Evolutionary conservation across 2,113 vertebrate genomes (phyloP), one percentile per base, ranked within the genome.

Genomic region (Pomatostomus ruficeps): DNA sequence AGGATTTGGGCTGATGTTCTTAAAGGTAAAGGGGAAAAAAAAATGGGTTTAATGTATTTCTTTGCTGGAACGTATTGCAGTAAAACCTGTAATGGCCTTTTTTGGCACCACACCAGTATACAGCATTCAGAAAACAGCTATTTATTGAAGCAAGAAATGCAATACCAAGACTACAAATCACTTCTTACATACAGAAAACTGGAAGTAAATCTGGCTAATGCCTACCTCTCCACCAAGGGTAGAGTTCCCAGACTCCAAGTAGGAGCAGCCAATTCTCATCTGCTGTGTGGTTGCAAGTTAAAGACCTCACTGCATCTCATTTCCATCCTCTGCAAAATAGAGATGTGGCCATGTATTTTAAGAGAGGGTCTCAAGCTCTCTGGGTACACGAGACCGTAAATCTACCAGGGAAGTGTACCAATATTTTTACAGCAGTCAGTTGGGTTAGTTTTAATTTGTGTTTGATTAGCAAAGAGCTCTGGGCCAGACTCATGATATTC

Each of bases 381-480:
- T 46, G 35, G 28, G 40, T 55, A 55, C 42, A 25, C 1, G 3
- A 62, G 52, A 43, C 59, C 35, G 15, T 95, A 93, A 94, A 95
- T 73, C 78, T 95, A 68, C 71, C 6, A 90, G 35, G 82, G 67
- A 90, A 96, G 61, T 0, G 7, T 33, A 91, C n/a, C 79, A 43
- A 29, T 90, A 88, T 71, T 95, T 95, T 81, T 81, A 79, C 51
- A 88, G 92, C 63, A 94, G 90, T 84, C 93, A 92, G 76, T 61
- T 81, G 93, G 65, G 70, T 71, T 92, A 63, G 68, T 68, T 95
- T 91, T 92, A 96, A 96, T 95, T 95, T 75, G 80, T 84, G 92
- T 95, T 95, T 95, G 95, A 95, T 96, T 97, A 95, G 86, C 48
- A 65, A 78, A 93, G 91, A 65, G 92, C 94, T 95, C 91, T 92